Evolutionary conservation across 2,113 vertebrate species (phyloP).

Genomic region (Balaeniceps rex): DNA sequence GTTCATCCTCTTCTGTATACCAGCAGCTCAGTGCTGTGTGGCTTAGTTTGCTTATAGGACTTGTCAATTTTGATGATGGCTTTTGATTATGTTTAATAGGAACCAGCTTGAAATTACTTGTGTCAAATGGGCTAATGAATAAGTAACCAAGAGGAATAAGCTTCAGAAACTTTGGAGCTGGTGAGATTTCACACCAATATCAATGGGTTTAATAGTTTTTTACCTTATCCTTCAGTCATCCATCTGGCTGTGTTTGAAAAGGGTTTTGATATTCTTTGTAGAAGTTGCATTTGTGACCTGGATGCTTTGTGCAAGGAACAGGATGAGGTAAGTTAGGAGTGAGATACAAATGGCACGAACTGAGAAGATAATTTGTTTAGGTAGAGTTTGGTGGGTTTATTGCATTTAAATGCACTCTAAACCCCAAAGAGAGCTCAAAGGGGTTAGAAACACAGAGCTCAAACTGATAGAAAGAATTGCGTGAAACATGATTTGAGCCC

Average conservation of each 20-base stretch:
- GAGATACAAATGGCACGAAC: background rate
- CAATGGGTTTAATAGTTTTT: background rate
- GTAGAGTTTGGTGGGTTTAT: background rate
- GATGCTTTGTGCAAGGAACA: background rate
- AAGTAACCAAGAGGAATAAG: background rate
- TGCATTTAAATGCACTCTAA: constrained; percentile 1
- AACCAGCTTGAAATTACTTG: background rate
- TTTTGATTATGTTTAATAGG: background rate
- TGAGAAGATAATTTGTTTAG: background rate
- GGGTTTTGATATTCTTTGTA: background rate
- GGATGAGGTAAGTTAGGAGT: background rate
- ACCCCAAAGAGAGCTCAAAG: background rate
- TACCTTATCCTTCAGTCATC: background rate
- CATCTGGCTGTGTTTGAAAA: background rate
- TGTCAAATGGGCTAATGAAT: background rate
- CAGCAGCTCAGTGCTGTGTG: background rate
- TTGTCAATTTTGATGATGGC: background rate
- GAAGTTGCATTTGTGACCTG: background rate
- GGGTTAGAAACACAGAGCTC: background rate
- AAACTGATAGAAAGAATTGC: background rate
- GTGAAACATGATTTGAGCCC: constrained; percentile 42
- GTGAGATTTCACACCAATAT: background rate
- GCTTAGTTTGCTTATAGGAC: background rate
- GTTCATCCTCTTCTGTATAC: background rate
- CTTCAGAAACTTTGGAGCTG: background rate